These are phyloP conservation scores for Eristalis intricaria DNA, from an alignment of 2,888 invertebrate genomes.

Conservation along the genomic window DNA sequence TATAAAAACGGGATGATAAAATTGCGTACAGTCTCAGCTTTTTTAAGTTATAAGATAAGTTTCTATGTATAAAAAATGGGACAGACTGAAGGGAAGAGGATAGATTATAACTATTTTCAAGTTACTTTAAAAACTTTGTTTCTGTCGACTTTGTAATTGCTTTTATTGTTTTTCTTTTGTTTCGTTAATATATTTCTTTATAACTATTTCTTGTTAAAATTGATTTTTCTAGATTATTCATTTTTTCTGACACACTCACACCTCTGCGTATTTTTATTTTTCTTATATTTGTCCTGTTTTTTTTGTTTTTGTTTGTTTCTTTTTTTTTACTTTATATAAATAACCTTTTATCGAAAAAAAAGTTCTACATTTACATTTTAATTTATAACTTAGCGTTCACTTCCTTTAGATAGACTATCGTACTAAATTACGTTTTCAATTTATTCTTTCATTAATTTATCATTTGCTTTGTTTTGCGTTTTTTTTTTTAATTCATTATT, in stretches of 20 bases:
- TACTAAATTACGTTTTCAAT: conserved; percentile 55
- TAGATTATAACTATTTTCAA: conserved; percentile 36
- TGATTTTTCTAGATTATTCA: conserved; percentile 59
- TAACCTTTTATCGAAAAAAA: conserved; percentile 45
- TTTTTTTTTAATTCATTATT: conserved; percentile 53
- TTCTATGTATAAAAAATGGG: conserved; percentile 12
- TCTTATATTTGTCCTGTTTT: conserved; percentile 45
- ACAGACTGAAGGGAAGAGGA: conserved; percentile 19
- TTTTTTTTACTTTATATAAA: conserved; percentile 37
- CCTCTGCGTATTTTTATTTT: conserved; percentile 29
- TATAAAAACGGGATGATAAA: conserved; percentile 5
- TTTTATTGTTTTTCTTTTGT: conserved; percentile 31
- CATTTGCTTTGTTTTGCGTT: conserved; percentile 5
- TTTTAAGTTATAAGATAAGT: conserved; percentile 29
- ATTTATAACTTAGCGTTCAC: conserved; percentile 66
- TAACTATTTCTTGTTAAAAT: conserved; percentile 50
- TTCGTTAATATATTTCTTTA: conserved; percentile 57
- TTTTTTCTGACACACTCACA: conserved; percentile 61
- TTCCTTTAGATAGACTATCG: conserved; percentile 64
- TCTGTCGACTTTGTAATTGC: conserved; percentile 47
- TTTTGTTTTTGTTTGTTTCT: conserved; percentile 2
- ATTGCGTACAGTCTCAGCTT: conserved; percentile 39
- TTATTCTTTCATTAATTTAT: conserved; percentile 42
- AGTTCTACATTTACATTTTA: conserved; percentile 60
- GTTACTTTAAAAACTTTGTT: conserved; percentile 48